A percentile compares a stretch with the other conserved stretches of the same genome.
These are phyloP conservation scores for Ammodytes marinus DNA, from an alignment of 2,113 vertebrate species.

Conservation along the genomic window DNA sequence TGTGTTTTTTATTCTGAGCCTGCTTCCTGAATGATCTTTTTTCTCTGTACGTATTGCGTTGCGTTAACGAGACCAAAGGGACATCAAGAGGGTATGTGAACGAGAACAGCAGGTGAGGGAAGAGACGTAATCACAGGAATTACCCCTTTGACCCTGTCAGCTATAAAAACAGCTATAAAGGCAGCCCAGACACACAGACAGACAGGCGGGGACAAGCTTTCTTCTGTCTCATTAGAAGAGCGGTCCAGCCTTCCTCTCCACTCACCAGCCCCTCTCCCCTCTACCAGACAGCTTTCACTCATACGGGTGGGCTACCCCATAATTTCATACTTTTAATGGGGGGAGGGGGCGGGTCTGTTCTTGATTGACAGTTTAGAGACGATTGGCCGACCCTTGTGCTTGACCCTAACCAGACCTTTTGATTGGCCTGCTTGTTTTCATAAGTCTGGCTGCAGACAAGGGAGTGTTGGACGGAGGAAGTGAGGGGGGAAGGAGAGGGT, in stretches of 20 bases:
- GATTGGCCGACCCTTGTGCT: constrained; percentile 56
- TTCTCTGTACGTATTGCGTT: background rate
- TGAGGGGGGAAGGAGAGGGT: constrained; percentile 18
- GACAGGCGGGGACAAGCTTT: constrained; percentile 46
- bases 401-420: constrained; percentile 71
- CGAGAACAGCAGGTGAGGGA: constrained; percentile 69
- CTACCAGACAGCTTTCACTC: constrained; percentile 20
- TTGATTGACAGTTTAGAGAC: constrained; percentile 77
- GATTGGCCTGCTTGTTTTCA: constrained; percentile 83
- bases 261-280: background rate
- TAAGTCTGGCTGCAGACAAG: constrained; percentile 64
- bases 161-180: constrained; percentile 74
- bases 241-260: constrained; percentile 19
- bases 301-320: constrained; percentile 52
- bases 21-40: background rate
- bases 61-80: constrained; percentile 33
- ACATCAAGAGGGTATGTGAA: constrained; percentile 40
- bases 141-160: constrained; percentile 59
- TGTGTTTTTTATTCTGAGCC: background rate
- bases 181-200: constrained; percentile 28
- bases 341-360: background rate
- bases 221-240: constrained; percentile 35
- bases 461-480: constrained; percentile 29
- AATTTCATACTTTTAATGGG: background rate
- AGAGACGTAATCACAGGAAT: constrained; percentile 55